Percentiles rank a stretch among this genome's conserved stretches.
These are phyloP conservation scores for Hydra vulgaris DNA, from an alignment of 30 jellyfish, hydroid and myxozoan genomes.

Conservation along the genomic window DNA sequence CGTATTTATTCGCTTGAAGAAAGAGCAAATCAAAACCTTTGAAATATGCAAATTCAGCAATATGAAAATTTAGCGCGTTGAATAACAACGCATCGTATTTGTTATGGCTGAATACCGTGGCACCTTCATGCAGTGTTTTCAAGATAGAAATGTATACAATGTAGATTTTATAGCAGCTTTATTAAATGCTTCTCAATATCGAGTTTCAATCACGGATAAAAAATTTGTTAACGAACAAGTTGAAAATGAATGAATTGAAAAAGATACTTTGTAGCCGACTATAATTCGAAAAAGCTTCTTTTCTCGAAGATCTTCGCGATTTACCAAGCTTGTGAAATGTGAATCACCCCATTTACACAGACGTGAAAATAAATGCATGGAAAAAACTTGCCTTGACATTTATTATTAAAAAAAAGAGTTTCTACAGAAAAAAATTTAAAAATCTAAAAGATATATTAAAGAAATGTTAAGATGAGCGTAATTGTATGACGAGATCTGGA, in stretches of 20 bases:
- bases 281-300: neutral
- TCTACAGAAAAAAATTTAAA: conserved; percentile 30
- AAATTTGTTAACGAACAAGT: neutral
- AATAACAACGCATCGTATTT: neutral
- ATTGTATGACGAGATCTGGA: conserved; percentile 38
- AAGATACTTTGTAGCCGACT: neutral
- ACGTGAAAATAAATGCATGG: neutral
- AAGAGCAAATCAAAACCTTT: neutral
- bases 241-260: neutral
- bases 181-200: neutral
- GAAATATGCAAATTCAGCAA: neutral
- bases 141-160: neutral
- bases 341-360: neutral
- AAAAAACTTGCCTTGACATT: neutral
- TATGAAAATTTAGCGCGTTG: no score
- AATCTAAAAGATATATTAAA: conserved; percentile 25
- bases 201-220: neutral
- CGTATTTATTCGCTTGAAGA: neutral
- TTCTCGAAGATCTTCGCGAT: neutral
- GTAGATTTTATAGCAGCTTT: neutral
- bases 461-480: conserved; percentile 19
- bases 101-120: neutral
- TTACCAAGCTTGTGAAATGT: neutral
- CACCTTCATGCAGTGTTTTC: neutral
- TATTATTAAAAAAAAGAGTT: neutral